phyloP scores from a whole-genome alignment of 1,140 invertebrate species.

The Orussus abietinus region DNA sequence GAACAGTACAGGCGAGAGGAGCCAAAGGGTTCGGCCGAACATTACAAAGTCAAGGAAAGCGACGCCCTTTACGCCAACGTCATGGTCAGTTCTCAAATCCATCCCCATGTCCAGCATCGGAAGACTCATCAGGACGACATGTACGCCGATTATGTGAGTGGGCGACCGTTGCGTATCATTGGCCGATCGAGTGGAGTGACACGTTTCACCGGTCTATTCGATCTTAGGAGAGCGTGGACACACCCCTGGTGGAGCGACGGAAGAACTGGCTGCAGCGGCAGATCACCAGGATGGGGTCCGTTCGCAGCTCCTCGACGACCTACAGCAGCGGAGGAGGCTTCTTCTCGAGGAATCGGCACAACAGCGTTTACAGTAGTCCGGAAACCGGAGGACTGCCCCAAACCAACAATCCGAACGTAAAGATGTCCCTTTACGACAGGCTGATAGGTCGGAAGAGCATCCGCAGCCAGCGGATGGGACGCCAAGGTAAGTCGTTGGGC shows the following conservation, averaged over 20 bases:
- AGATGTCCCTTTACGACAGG: slow-evolving; percentile 77
- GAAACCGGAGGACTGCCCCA: slow-evolving; percentile 58
- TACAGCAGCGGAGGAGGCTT: slow-evolving; percentile 74
- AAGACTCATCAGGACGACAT: slow-evolving; percentile 70
- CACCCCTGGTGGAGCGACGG: slow-evolving; percentile 75
- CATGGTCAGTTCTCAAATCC: slow-evolving; percentile 49
- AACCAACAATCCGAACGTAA: slow-evolving; percentile 53
- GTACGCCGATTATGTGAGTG: slow-evolving; percentile 82
- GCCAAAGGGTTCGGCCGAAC: slow-evolving; percentile 78
- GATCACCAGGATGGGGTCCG: slow-evolving; percentile 76
- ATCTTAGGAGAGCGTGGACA: slow-evolving; percentile 79
- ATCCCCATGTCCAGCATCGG: slow-evolving; percentile 55
- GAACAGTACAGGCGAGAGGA: slow-evolving; percentile 77
- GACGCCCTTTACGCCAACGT: slow-evolving; percentile 78
- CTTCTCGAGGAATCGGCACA: slow-evolving; percentile 67
- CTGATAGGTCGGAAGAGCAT: slow-evolving; percentile 75
- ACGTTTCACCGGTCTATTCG: no score
- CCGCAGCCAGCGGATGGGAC: slow-evolving; percentile 62
- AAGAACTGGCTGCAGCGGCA: slow-evolving; percentile 84
- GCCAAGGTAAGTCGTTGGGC: slow-evolving; percentile 65
- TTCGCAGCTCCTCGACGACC: slow-evolving; percentile 75
- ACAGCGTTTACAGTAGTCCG: slow-evolving; percentile 75
- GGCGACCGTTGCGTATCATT: no score
- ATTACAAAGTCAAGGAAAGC: slow-evolving; percentile 77
- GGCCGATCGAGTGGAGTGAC: no score